Base-by-base conservation (phyloP, 2,113 vertebrate genomes). In the Laterallus jamaicensis region DNA sequence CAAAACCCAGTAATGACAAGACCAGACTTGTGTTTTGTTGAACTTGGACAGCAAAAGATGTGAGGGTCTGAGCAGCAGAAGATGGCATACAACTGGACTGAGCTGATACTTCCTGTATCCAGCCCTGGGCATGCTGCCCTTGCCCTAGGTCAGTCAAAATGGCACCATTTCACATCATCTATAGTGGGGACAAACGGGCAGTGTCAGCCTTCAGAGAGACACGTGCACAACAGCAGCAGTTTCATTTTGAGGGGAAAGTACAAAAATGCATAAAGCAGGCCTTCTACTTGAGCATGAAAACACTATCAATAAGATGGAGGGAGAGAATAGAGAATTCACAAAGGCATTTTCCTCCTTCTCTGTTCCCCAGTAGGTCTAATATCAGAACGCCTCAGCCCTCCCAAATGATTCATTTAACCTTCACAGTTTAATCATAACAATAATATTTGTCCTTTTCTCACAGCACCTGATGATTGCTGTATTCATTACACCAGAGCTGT, bases 341-440 rank as follows among this genome's bases (percentile, higher is more conserved):
- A 16, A 64, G 63, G 63, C 49, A 60, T 89, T 80, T 85, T 78
- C 49, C 44, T 89, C 80, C 63, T 63, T 73, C 58, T 31, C 28
- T 69, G 39, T 22, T 86, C 64, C 58, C 63, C 77, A 74, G 81
- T 11, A 77, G 68, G 55, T 79, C 55, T 49, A 76, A 42, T 18
- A 88, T 37, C 73, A 64, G 76, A 29, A 81, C 0, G 1, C 69
- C 60, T 77, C 73, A 91, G 59, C 55, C 77, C 50, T 89, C 64
- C 39, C 15, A 83, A 69, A 83, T 70, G 74, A 86, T 74, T 91
- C 68, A 91, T 94, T 94, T 91, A 94, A 95, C 87, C 73, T 89
- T 93, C 54, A 37, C 25, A 44, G 32, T 82, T 93, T 81, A 86
- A 86, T 86, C 87, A 76, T 74, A 88, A 86, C 87, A 93, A 76